Evolutionary conservation across 2,888 invertebrate species (phyloP).

Genomic region (Bedellia somnulentella): DNA sequence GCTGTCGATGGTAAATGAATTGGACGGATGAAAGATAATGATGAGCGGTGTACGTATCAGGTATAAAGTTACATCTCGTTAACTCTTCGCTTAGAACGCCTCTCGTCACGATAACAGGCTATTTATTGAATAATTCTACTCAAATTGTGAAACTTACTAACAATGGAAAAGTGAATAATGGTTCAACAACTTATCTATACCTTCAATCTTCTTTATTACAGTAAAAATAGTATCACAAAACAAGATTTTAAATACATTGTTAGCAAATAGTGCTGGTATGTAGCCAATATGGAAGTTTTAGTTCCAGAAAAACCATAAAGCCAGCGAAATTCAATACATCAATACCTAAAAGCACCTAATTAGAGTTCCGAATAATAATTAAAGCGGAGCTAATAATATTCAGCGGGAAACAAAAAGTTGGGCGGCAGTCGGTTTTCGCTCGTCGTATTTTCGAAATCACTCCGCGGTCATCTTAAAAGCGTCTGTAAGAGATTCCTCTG

Average conservation of each 20-base stretch:
- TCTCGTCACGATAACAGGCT: neutral
- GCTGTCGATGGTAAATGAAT: no score
- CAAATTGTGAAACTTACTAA: no score
- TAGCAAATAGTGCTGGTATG: no score
- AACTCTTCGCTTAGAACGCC: neutral
- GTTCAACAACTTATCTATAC: no score
- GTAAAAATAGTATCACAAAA: no score
- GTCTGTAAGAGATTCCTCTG: constrained; percentile 7
- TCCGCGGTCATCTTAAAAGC: constrained; percentile 31
- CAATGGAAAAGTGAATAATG: no score
- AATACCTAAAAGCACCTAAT: constrained; percentile 25
- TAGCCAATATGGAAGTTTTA: no score
- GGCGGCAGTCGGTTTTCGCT: constrained; percentile 38
- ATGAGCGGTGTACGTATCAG: constrained; percentile 4
- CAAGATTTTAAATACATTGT: no score
- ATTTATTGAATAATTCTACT: neutral
- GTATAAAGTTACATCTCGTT: constrained; percentile 3
- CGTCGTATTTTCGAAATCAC: constrained; percentile 55
- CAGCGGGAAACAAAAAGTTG: constrained; percentile 34
- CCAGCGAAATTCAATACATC: constrained; percentile 12
- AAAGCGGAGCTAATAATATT: constrained; percentile 32
- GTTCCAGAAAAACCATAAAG: neutral
- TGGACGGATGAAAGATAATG: constrained; percentile 4
- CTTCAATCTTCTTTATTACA: no score
- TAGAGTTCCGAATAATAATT: constrained; percentile 38